A percentile compares a stretch with the other conserved stretches of the same genome.
These are phyloP conservation scores for Rhagoletis pomonella DNA, from an alignment of 1,140 invertebrate genomes.

Conservation along the genomic window DNA sequence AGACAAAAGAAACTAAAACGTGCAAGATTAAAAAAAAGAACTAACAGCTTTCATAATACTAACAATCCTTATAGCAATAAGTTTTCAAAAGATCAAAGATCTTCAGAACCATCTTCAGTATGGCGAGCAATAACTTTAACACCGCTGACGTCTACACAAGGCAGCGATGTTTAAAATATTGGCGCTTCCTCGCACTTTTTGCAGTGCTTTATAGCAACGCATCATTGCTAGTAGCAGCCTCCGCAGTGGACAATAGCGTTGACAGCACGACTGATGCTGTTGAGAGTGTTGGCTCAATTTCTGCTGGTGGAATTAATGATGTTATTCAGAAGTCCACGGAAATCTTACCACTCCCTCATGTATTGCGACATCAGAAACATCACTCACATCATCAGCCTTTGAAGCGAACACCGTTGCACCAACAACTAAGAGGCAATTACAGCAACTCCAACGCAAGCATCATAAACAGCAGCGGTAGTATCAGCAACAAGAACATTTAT, in stretches of 20 bases:
- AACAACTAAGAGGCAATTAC: constrained; percentile 33
- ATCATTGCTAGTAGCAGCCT: constrained; percentile 7
- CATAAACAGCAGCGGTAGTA: neutral
- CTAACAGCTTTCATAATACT: too few species aligned
- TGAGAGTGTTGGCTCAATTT: neutral
- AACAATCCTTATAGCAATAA: too few species aligned
- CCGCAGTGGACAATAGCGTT: neutral
- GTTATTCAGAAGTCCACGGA: neutral
- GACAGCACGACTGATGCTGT: neutral
- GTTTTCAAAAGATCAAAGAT: constrained; percentile 15
- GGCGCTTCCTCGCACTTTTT: constrained; percentile 34
- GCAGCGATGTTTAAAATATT: neutral
- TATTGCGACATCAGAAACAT: constrained; percentile 32
- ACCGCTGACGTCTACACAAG: neutral
- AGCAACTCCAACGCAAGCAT: neutral
- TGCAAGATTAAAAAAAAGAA: too few species aligned
- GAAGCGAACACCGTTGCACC: constrained; percentile 4
- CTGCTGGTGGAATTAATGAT: neutral
- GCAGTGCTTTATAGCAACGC: neutral
- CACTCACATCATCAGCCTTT: neutral
- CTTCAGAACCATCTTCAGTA: neutral
- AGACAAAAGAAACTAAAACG: too few species aligned
- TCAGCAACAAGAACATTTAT: constrained; percentile 2
- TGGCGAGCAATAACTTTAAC: constrained; percentile 1
- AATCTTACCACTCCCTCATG: neutral